Percentiles rank a stretch among this genome's conserved stretches.
These are phyloP conservation scores for Cryptoprocta ferox DNA, from an alignment of 2,797 vertebrate genomes.

Conservation along the genomic window DNA sequence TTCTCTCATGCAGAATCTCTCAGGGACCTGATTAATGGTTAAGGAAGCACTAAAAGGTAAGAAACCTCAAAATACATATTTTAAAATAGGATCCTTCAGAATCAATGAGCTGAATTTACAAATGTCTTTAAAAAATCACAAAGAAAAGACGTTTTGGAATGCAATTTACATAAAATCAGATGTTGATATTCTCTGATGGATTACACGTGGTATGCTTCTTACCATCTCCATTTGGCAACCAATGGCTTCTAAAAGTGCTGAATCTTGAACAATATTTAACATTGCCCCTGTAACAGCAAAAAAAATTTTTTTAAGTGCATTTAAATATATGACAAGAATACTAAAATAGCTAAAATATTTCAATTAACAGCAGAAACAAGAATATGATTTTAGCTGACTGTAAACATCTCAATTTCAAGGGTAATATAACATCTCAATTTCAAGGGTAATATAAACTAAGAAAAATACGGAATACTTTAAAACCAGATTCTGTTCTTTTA, in stretches of 20 bases:
- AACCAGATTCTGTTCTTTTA: not conserved
- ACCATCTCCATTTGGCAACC: slow-evolving; percentile 92
- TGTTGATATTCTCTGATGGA: slow-evolving; percentile 37
- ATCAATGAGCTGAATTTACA: slow-evolving; percentile 26
- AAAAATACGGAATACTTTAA: slow-evolving; percentile 38
- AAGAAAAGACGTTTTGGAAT: not conserved
- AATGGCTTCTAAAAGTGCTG: slow-evolving; percentile 91
- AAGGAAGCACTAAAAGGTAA: slow-evolving; percentile 8
- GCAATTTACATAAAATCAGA: slow-evolving; percentile 59
- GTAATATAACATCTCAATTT: slow-evolving; percentile 39
- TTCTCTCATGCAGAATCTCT: slow-evolving; percentile 25
- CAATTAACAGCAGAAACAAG: slow-evolving; percentile 33
- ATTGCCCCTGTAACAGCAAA: slow-evolving; percentile 90
- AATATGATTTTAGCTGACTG: not conserved
- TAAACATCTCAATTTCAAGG: slow-evolving; percentile 40
- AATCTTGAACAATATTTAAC: slow-evolving; percentile 96
- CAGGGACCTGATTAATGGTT: not conserved
- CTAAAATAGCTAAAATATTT: slow-evolving; percentile 25
- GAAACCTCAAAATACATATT: slow-evolving; percentile 7
- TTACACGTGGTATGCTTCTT: slow-evolving; percentile 76
- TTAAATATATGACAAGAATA: slow-evolving; percentile 47
- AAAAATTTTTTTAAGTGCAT: not conserved
- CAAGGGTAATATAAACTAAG: not conserved
- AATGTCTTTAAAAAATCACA: slow-evolving; percentile 55
- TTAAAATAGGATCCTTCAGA: slow-evolving; percentile 29